Evolutionary conservation across 2,797 vertebrate species (phyloP), one percentile per base, ranked within the genome.

Genomic region (Notolabrus celidotus): DNA sequence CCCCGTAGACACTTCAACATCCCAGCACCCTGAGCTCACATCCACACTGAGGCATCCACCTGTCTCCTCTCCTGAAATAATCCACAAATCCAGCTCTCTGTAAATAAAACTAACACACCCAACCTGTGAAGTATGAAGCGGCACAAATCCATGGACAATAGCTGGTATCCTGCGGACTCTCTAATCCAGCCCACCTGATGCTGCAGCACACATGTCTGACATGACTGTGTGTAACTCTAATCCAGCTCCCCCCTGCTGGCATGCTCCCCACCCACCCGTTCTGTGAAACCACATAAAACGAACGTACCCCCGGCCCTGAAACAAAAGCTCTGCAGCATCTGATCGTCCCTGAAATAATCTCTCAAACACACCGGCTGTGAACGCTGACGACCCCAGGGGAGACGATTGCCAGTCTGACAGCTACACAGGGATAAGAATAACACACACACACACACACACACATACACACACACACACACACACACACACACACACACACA

Each of bases 361-460:
- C 55, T 46, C 63, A 65, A 6, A 82, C 66, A 67, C 65, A 33
- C 25, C 3, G 7, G 33, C 54, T 63, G 71, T 25, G 38, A 64
- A 66, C 27, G 0, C 17, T 14, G 19, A 57, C 76, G 27, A 68
- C 80, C 82, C 83, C 66, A 5, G 14, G 52, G 76, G 68, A 76
- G 39, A 22, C 62, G 11, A 46, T 10, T 20, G 22, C 46, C 45
- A 46, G 42, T 10, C 8, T n/a, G n/a, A n/a, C n/a, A 20, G 19
- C 10, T 42, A 45, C n/a, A 19, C n/a, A 3, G 3, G 64, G 64
- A 76, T 82, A 71, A 83, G 79, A 82, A 87, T 86, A 88, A 54
- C 38, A 0, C 67, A 8, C 42, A 43, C 10, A 45, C 2, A 45
- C 19, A 19, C n/a, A 10, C n/a, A 49, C 16, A 11, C 33, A 22